Conservation (phyloP, 2,113 vertebrate species). For the Asarcornis scutulata region DNA sequence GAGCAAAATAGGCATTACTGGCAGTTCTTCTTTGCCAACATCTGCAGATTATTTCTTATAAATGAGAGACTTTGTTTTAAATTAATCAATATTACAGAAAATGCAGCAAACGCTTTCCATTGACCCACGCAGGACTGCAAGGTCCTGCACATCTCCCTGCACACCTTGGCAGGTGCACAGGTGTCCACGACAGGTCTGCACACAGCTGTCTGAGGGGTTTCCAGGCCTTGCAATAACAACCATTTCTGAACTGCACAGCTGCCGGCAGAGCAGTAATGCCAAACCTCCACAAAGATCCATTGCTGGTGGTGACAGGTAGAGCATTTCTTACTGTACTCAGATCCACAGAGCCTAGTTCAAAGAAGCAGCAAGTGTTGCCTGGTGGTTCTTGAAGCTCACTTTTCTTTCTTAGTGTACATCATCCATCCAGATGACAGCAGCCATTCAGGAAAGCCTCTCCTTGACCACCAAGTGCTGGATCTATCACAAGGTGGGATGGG, state of each 20-base stretch:
- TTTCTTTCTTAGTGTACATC: neutral
- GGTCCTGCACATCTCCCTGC: neutral
- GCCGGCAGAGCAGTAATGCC: neutral
- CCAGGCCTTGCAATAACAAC: neutral
- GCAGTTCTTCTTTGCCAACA: neutral
- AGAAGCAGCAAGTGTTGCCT: neutral
- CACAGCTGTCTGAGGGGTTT: neutral
- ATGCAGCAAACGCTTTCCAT: neutral
- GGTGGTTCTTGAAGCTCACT: neutral
- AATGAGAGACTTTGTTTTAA: neutral
- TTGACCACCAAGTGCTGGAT: neutral
- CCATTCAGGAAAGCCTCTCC: neutral
- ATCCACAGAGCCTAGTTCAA: neutral
- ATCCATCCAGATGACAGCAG: neutral
- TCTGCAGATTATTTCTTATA: neutral
- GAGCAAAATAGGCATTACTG: neutral
- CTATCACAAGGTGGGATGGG: neutral
- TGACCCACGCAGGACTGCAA: neutral
- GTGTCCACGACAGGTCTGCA: neutral
- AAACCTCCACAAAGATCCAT: neutral
- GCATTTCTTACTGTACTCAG: neutral
- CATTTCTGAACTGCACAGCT: neutral
- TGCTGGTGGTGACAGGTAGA: neutral
- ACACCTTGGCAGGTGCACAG: neutral
- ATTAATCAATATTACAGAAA: neutral